Evolutionary conservation across 2,888 invertebrate species (phyloP), one percentile per base, ranked within the genome.

Genomic region (Melanostoma scalare): DNA sequence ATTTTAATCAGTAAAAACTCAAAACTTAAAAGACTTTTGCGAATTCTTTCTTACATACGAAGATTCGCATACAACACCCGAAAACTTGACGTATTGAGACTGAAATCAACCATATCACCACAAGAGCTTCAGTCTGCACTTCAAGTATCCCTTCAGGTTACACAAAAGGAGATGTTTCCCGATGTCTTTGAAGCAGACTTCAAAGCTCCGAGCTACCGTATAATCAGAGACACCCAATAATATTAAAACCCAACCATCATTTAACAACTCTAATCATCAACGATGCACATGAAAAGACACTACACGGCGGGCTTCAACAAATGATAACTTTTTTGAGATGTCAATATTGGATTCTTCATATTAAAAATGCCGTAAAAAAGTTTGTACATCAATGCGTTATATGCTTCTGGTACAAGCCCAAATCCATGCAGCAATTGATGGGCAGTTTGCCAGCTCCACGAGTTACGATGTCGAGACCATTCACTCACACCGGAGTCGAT

Each of bases 401-500:
- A 6, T 86, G 86, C 42, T 68, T 65, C 33, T 36, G 78, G 46
- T 58, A 50, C n/a, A 8, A 33, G 20, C 40, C 1, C 46, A 35
- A 4, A 50, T 38, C 56, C 33, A 60, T 20, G 20, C 20, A 20
- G 20, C 20, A 20, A 20, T 20, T 20, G 20, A 20, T 20, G 20
- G 20, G 20, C 20, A 20, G 20, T 20, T 20, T 20, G 20, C 20
- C 20, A 20, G 20, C 20, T 20, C 20, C 20, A 20, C 20, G 20
- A 20, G 20, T 20, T 20, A 20, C 20, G 20, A 20, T 20, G 20
- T 20, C 20, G 20, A 20, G 71, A 48, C 86, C 86, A 46, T 86
- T 87, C 48, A 33, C 48, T 3, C 52, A 63, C 30, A 68, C 61
- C 8, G 86, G 85, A 1, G 56, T 86, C 3, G 86, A 87, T 61